These are phyloP conservation scores for Planococcus citri DNA, from an alignment of 1,140 invertebrate species.

Conservation along the genomic window DNA sequence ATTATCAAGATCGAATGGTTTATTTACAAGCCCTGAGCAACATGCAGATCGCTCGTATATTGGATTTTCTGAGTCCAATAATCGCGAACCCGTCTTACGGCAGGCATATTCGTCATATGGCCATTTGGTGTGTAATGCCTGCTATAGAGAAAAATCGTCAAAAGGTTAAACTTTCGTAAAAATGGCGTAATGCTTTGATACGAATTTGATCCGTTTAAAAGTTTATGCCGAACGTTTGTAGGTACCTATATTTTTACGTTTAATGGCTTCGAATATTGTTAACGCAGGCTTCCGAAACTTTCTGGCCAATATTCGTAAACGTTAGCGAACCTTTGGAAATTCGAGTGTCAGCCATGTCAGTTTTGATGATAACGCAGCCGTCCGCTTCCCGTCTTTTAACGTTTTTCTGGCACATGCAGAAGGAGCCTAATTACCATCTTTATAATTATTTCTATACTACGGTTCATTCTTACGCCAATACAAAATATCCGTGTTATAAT, in stretches of 20 bases:
- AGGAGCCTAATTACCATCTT: slow-evolving; percentile 46
- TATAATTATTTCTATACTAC: slow-evolving; percentile 59
- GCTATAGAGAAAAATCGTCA: slow-evolving; percentile 40
- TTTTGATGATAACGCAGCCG: slow-evolving; percentile 46
- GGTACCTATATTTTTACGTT: no score
- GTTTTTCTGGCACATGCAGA: slow-evolving; percentile 52
- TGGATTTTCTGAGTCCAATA: slow-evolving; percentile 47
- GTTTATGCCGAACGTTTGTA: no score
- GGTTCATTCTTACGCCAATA: slow-evolving; percentile 50
- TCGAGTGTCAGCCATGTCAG: slow-evolving; percentile 47
- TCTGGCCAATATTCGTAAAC: slow-evolving; percentile 56
- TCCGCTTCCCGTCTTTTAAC: slow-evolving; percentile 48
- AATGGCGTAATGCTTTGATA: no score
- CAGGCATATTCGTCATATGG: slow-evolving; percentile 43
- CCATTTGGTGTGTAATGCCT: slow-evolving; percentile 45
- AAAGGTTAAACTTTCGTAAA: slow-evolving; percentile 35
- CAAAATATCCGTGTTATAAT: slow-evolving; percentile 47
- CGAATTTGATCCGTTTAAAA: no score
- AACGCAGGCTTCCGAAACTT: slow-evolving; percentile 46
- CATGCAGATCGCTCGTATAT: slow-evolving; percentile 44
- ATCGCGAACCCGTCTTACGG: slow-evolving; percentile 37
- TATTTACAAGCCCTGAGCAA: slow-evolving; percentile 54
- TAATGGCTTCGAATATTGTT: no score
- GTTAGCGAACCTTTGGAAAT: slow-evolving; percentile 50
- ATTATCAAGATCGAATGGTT: slow-evolving; percentile 51